Evolutionary conservation across 2,888 invertebrate genomes (phyloP).

Genomic region (Aethes cnicana): DNA sequence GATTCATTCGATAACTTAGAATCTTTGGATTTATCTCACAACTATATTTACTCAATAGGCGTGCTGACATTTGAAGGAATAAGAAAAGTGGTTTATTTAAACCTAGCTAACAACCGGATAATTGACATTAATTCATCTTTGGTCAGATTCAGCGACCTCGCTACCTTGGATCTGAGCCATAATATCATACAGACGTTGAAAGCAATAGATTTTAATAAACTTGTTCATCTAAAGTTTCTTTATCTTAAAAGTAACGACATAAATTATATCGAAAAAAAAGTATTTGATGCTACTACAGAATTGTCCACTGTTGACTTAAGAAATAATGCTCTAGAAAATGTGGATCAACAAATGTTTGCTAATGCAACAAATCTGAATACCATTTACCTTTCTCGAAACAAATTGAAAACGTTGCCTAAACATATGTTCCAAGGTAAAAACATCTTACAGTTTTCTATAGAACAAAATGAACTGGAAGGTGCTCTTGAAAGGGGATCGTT

Average conservation of each 20-base stretch:
- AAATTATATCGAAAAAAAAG: slow-evolving; percentile 40
- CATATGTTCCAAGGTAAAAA: slow-evolving; percentile 52
- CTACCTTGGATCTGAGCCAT: slow-evolving; percentile 47
- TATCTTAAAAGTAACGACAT: slow-evolving; percentile 54
- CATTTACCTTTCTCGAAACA: slow-evolving; percentile 55
- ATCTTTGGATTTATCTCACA: slow-evolving; percentile 56
- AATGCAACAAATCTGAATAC: slow-evolving; percentile 37
- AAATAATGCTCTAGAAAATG: slow-evolving; percentile 46
- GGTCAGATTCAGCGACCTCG: slow-evolving; percentile 52
- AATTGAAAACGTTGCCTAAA: slow-evolving; percentile 48
- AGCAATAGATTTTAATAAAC: slow-evolving; percentile 45
- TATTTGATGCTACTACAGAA: slow-evolving; percentile 41
- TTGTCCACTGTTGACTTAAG: slow-evolving; percentile 48
- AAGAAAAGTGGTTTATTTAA: slow-evolving; percentile 46
- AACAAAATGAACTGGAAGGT: slow-evolving; percentile 51
- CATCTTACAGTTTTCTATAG: slow-evolving; percentile 48
- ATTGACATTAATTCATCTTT: slow-evolving; percentile 51
- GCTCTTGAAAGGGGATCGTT: slow-evolving; percentile 52
- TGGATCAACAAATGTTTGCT: slow-evolving; percentile 45
- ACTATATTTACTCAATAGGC: slow-evolving; percentile 47
- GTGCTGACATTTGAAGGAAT: slow-evolving; percentile 56
- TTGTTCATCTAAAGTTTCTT: slow-evolving; percentile 44
- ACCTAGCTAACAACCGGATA: slow-evolving; percentile 54
- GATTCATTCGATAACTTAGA: slow-evolving; percentile 44
- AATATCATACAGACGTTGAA: slow-evolving; percentile 50